Evolutionary conservation across 2,888 invertebrate species (phyloP), one percentile per base, ranked within the genome.

Genomic region (Corbicula japonica): DNA sequence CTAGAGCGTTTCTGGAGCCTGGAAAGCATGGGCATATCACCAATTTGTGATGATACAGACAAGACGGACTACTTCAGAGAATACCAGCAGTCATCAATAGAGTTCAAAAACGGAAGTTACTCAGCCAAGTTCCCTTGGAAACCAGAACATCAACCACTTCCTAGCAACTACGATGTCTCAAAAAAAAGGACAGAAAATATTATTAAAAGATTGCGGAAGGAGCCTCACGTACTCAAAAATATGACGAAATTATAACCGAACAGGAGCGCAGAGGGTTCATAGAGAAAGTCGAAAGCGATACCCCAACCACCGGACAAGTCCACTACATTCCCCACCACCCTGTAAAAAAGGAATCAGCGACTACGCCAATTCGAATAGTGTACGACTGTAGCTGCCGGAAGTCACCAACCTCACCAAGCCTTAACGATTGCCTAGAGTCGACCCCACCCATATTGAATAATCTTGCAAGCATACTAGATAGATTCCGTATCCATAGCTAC

Each of bases 361-460:
- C 74, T 12, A 82, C 75, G 18, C 75, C 75, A 12, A 62, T 79
- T 15, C 21, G 26, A 4, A 50, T 50, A 3, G 50, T 50, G 4
- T 50, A 50, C 15, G 26, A 50, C 23, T 50, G 30, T 28, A 82
- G 74, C 58, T 78, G 69, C 41, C 46, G 62, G 2, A 23, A 58
- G 28, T 48, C 56, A 15, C 46, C 10, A 5, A 41, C 71, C 12
- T 21, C 21, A 12, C 68, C 79, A 4, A 79, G 79, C 44, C 63
- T 86, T 1, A 86, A 85, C 56, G 79, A 85, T 15, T 79, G 76
- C 48, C 52, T 84, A 30, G 18, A 26, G 12, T 38, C 44, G 1
- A 69, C 71, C 1, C 76, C 76, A 3, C 73, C 78, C 1, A 15
- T 62, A 0, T 32, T 77, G n/a, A 85, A 84, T 56, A 76, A 79